Evolutionary conservation across 2,888 invertebrate genomes (phyloP), one percentile per base, ranked within the genome.

Genomic region (Dione vanillae): DNA sequence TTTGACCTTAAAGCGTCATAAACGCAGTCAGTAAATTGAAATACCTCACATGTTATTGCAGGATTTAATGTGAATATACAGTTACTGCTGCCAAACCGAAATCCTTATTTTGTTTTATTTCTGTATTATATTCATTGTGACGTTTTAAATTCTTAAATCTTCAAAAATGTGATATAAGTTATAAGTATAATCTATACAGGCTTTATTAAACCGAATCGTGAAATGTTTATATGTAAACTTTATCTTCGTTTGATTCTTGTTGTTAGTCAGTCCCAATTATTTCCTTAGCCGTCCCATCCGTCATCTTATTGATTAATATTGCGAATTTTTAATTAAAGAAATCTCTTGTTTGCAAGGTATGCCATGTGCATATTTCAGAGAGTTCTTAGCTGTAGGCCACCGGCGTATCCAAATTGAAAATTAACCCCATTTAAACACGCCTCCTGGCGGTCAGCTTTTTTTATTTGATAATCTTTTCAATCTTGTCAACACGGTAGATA

Each of bases 401-500:
- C 90, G 83, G 87, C 85, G 88, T 85, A 85, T 83, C 82, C 80
- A 87, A 88, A 93, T 92, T 92, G 91, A 92, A 92, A 91, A 91
- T 92, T 91, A 90, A 89, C 91, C 90, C 89, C 87, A 83, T 87
- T 88, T 86, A 85, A 86, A 85, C 85, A 87, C 90, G 84, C 88
- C 90, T 89, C 87, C 85, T 86, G 89, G 87, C 85, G 89, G 80
- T 86, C 82, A 79, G 78, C 81, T 78, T 79, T 84, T 85, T 85
- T 85, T 85, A 83, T 79, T 75, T 69, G 68, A 80, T 76, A 78
- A 79, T 83, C 78, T 84, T 88, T 87, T 85, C 82, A 78, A 80
- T 84, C 90, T 80, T 89, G 92, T 93, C 92, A 91, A 91, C 92
- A 91, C 91, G 81, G 85, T 79, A 86, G 81, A 88, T 93, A 89